Percentiles rank a stretch among this genome's conserved stretches.
phyloP scores from a whole-genome alignment of 1,140 invertebrate species.

The Andrena cerasifolii region DNA sequence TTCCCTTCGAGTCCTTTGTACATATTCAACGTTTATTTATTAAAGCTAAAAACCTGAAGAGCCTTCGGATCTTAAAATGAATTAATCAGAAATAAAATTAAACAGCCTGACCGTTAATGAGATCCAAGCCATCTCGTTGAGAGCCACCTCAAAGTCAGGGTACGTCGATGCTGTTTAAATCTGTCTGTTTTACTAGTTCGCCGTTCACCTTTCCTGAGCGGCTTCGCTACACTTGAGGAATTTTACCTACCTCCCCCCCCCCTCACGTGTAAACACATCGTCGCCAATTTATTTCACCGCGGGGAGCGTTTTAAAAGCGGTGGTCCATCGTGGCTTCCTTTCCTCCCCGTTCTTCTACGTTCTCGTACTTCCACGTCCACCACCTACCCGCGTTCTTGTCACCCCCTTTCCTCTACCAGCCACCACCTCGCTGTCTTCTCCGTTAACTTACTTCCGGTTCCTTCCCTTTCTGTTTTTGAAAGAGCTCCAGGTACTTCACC shows the following conservation, averaged over 20 bases:
- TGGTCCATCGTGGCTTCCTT: slow-evolving; percentile 12
- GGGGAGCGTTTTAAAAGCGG: slow-evolving; percentile 63
- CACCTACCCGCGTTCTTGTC: not conserved
- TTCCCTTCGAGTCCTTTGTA: not conserved
- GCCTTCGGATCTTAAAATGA: too few species aligned
- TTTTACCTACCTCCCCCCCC: slow-evolving; percentile 66
- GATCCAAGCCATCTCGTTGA: slow-evolving; percentile 60
- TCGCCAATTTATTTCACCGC: slow-evolving; percentile 70
- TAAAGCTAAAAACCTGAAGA: too few species aligned
- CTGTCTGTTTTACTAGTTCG: slow-evolving; percentile 24
- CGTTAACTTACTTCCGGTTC: not conserved
- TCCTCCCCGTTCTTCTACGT: not conserved
- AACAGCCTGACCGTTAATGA: slow-evolving; percentile 72
- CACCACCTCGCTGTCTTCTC: not conserved
- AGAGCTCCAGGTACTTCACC: slow-evolving; percentile 1
- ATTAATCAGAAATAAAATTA: too few species aligned
- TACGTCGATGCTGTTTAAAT: slow-evolving; percentile 12
- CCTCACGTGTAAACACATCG: slow-evolving; percentile 68
- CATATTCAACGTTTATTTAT: too few species aligned
- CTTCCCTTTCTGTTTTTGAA: not conserved
- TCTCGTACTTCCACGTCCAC: not conserved
- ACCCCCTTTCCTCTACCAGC: not conserved
- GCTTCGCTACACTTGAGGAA: slow-evolving; percentile 66
- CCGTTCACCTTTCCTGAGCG: slow-evolving; percentile 37
- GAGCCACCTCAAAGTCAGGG: not conserved